Evolutionary conservation across 2,797 vertebrate species (phyloP).

Genomic region (Psittacula derbiana): DNA sequence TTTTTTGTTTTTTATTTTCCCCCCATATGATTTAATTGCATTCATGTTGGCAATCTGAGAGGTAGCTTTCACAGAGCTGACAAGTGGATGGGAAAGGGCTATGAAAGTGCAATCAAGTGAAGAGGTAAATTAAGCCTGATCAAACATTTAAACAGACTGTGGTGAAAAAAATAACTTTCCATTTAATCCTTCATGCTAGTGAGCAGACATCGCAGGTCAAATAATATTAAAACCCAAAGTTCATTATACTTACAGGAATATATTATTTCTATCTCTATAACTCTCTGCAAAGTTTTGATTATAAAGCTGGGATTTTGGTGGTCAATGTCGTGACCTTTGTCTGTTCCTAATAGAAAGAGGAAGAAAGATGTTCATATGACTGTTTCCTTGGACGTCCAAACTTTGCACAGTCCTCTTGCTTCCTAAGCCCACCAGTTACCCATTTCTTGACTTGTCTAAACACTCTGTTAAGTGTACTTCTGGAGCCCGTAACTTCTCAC

Average conservation of each 20-base stretch:
- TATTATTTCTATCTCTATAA: neutral
- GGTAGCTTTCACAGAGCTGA: constrained; percentile 9
- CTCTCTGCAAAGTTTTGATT: neutral
- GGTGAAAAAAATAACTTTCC: neutral
- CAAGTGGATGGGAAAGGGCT: neutral
- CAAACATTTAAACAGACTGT: neutral
- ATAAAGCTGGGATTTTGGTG: neutral
- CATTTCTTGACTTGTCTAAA: neutral
- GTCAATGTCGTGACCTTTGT: neutral
- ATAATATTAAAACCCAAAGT: neutral
- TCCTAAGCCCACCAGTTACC: neutral
- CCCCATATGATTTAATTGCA: neutral
- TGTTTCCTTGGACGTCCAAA: neutral
- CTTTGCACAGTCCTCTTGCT: neutral
- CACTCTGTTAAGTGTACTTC: neutral
- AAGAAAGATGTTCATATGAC: neutral
- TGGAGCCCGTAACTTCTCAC: neutral
- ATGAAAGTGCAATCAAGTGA: neutral
- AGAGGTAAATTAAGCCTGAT: neutral
- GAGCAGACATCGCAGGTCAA: neutral
- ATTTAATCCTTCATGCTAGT: neutral
- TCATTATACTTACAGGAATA: neutral
- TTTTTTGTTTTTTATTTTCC: neutral
- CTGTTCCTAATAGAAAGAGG: neutral
- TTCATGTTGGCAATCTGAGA: neutral